phyloP scores from a whole-genome alignment of 2,113 vertebrate species.

The Diglossa brunneiventris region DNA sequence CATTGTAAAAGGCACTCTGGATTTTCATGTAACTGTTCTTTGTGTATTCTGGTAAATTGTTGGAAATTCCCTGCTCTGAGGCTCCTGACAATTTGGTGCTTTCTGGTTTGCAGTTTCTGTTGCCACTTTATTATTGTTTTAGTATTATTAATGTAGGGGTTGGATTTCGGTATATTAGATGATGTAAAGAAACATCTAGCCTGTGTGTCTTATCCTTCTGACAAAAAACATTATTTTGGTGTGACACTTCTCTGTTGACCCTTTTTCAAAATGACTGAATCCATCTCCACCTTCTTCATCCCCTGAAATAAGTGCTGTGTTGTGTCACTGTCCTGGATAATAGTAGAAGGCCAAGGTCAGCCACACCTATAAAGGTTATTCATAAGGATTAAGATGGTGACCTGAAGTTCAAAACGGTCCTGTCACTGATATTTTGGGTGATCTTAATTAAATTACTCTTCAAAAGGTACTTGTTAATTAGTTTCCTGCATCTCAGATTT shows the following conservation, averaged over 20 bases:
- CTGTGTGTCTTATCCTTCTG: background rate
- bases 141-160: background rate
- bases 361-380: background rate
- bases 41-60: background rate
- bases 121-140: background rate
- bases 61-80: background rate
- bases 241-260: fast-evolving
- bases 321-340: background rate
- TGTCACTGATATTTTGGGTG: background rate
- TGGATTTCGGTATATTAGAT: background rate
- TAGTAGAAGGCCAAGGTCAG: background rate
- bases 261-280: background rate
- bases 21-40: background rate
- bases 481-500: background rate
- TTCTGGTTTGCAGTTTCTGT: background rate
- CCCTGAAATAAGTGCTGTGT: background rate
- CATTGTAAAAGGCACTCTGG: background rate
- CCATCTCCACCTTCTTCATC: background rate
- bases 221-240: background rate
- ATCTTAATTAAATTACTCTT: background rate
- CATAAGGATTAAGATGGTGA: background rate
- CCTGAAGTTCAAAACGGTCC: background rate
- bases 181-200: background rate
- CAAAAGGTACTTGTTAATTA: background rate
- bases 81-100: background rate